Percentiles rank a stretch among this genome's conserved stretches.
phyloP scores from a whole-genome alignment of 2,888 invertebrate species.

The Lepetodrilus schrolli region DNA sequence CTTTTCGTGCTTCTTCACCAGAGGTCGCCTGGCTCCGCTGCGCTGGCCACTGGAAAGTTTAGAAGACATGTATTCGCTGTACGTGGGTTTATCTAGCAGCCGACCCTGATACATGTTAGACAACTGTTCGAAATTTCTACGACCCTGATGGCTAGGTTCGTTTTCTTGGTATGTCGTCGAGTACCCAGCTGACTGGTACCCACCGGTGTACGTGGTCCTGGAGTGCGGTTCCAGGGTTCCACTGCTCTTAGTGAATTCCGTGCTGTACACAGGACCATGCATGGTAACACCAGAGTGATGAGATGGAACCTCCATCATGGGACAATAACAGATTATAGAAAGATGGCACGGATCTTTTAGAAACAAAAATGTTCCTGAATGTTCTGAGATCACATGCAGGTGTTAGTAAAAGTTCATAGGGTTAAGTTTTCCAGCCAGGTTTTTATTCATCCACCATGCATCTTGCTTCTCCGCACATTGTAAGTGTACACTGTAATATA shows the following conservation, averaged over 20 bases:
- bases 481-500: slow-evolving; percentile 9
- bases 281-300: background rate
- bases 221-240: slow-evolving; percentile 9
- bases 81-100: slow-evolving; percentile 8
- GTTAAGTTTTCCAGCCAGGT: background rate
- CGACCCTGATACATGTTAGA: slow-evolving; percentile 8
- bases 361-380: too few species aligned
- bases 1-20: background rate
- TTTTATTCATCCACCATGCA: slow-evolving; percentile 22
- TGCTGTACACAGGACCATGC: slow-evolving; percentile 15
- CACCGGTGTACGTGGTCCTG: slow-evolving; percentile 13
- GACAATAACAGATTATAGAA: background rate
- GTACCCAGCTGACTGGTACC: background rate
- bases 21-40: background rate
- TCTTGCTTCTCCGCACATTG: background rate
- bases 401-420: slow-evolving; percentile 8
- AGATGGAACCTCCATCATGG: background rate
- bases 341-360: too few species aligned
- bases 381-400: background rate
- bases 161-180: background rate
- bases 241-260: background rate
- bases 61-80: slow-evolving; percentile 8
- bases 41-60: background rate
- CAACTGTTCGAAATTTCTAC: slow-evolving; percentile 22
- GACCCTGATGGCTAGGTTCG: background rate